These are phyloP conservation scores for Suncus etruscus DNA, from an alignment of 2,113 vertebrate species.

Conservation along the genomic window DNA sequence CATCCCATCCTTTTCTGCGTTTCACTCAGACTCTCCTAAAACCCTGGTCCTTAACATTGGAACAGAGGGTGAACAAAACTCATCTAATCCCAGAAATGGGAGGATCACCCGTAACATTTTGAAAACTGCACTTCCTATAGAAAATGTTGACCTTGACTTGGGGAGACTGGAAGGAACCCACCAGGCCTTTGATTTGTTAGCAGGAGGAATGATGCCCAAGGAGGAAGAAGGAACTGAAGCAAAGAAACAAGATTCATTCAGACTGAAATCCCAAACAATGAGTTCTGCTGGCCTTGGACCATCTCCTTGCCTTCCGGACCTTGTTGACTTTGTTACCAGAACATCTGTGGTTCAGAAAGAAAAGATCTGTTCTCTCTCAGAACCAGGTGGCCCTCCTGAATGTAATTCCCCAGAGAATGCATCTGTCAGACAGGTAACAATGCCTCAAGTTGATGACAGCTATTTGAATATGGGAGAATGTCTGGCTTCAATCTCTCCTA, in stretches of 20 bases:
- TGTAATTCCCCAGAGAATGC: constrained; percentile 74
- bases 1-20: constrained; percentile 70
- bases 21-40: constrained; percentile 77
- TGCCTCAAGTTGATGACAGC: constrained; percentile 68
- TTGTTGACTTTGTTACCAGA: constrained; percentile 80
- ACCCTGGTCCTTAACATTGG: constrained; percentile 75
- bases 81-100: constrained; percentile 74
- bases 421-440: constrained; percentile 64
- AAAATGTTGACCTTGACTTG: constrained; percentile 77
- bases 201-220: constrained; percentile 82
- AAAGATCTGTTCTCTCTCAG: constrained; percentile 80
- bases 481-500: constrained; percentile 51
- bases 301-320: constrained; percentile 81
- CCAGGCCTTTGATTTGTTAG: constrained; percentile 81
- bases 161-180: constrained; percentile 75
- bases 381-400: constrained; percentile 56
- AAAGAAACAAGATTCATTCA: constrained; percentile 79
- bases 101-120: constrained; percentile 72
- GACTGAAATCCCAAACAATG: constrained; percentile 77
- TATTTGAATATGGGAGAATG: constrained; percentile 71
- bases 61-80: constrained; percentile 72
- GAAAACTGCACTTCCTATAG: constrained; percentile 80
- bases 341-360: constrained; percentile 82
- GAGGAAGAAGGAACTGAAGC: constrained; percentile 75
- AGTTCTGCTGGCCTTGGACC: too few species aligned